Evolutionary conservation across 2,797 vertebrate genomes (phyloP), one percentile per base, ranked within the genome.

Genomic region (Syngnathus acus): DNA sequence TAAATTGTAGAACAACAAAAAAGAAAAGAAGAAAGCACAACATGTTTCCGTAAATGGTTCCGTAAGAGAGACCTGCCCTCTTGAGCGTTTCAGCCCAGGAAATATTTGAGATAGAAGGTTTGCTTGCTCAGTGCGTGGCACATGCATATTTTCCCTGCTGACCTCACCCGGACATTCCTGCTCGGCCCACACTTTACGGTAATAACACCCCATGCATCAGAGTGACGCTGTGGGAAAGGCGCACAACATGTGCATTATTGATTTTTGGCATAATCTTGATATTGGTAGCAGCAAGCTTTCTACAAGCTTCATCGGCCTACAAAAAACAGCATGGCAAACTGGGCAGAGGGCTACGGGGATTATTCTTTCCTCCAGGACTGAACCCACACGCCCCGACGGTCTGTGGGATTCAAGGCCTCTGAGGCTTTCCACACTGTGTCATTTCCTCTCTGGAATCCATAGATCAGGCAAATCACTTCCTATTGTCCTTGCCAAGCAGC

Each of bases 391-490:
- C 42, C 69, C 71, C 66, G 65, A 75, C 73, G 62, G 75, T 82
- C 72, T 81, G 82, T 78, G 82, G 79, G 87, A 89, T 81, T 81
- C 86, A 78, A 80, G 68, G 72, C 69, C 83, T 82, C 65, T 39
- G 71, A 80, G 78, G 74, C 76, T 88, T 87, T 89, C 87, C 88
- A 86, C 78, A 62, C 69, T 67, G 58, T 88, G 87, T 88, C 82
- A 85, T 88, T 90, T 91, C 89, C 87, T 89, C 71, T 69, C 69
- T 78, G 74, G 78, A 80, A 84, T 84, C 81, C n/a, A 62, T 66
- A 80, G 80, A 85, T 87, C 80, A 88, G 80, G 86, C 82, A 81
- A 84, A 82, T 90, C 82, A 79, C 85, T 88, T 89, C 86, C 88
- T 76, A 73, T 83, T 83, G 80, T 83, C 79, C 78, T 67, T 83